Evolutionary conservation across 2,888 invertebrate species (phyloP).

Genomic region (Caenorhabditis sp.): DNA sequence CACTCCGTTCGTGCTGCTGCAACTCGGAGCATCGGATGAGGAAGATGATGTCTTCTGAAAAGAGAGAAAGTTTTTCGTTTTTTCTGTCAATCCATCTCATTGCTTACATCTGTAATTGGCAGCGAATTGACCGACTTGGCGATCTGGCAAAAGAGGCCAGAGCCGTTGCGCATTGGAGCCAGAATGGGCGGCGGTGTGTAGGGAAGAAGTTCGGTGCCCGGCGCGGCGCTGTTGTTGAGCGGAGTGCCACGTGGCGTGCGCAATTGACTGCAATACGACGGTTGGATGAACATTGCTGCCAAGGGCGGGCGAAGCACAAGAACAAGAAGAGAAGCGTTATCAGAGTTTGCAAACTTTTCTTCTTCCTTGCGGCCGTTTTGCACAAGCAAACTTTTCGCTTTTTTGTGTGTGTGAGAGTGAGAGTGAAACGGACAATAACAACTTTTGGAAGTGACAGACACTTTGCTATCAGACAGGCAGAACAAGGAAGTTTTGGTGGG

Average conservation of each 20-base stretch:
- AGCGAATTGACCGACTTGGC: conserved; percentile 51
- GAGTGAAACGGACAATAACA: conserved; percentile 30
- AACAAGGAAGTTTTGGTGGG: conserved; percentile 41
- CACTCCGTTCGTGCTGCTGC: conserved; percentile 25
- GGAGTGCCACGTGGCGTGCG: conserved; percentile 59
- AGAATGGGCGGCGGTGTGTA: conserved; percentile 96
- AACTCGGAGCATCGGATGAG: conserved; percentile 27
- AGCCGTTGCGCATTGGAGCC: conserved; percentile 90
- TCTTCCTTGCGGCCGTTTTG: not conserved
- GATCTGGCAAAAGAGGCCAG: conserved; percentile 86
- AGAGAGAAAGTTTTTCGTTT: too few relatives aligned
- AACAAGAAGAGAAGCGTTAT: conserved; percentile 13
- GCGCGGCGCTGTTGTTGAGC: not conserved
- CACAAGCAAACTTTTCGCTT: conserved; percentile 3
- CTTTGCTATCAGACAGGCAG: too few relatives aligned
- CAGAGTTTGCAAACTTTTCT: conserved; percentile 33
- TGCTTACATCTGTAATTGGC: conserved; percentile 11
- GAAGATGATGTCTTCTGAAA: not conserved
- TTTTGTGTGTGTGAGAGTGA: too few relatives aligned
- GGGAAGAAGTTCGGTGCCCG: conserved; percentile 80
- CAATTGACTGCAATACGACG: conserved; percentile 64
- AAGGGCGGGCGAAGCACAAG: not conserved
- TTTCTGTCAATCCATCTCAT: too few relatives aligned
- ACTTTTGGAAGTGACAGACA: conserved; percentile 23
- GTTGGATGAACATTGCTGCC: conserved; percentile 1